phyloP scores from a whole-genome alignment of 2,113 vertebrate species.

The Periophthalmus modestus region DNA sequence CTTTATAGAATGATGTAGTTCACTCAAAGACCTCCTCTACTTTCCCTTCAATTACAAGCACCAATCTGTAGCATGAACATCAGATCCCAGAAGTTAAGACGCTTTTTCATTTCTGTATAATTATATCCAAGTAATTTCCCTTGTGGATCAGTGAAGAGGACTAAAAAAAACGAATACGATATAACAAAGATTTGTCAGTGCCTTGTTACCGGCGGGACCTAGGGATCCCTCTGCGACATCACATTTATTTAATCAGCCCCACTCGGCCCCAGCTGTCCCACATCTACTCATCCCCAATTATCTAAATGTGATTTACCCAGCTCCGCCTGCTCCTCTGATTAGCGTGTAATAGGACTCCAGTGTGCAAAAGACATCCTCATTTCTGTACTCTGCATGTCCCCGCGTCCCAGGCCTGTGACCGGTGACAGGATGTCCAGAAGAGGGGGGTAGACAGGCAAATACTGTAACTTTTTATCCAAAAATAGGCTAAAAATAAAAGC shows the following conservation, averaged over 20 bases:
- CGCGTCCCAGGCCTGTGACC: conserved; percentile 43
- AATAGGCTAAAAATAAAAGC: no score
- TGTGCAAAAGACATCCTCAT: conserved; percentile 5
- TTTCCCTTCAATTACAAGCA: not conserved
- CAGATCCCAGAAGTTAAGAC: not conserved
- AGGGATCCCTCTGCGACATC: conserved; percentile 54
- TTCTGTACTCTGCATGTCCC: conserved; percentile 5
- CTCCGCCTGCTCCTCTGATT: conserved; percentile 63
- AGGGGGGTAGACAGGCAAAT: conserved; percentile 19
- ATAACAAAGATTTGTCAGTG: conserved; percentile 6
- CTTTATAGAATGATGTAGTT: no score
- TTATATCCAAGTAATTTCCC: not conserved
- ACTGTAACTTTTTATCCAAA: no score
- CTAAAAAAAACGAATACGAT: no score
- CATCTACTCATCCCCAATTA: conserved; percentile 70
- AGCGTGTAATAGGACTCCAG: conserved; percentile 50
- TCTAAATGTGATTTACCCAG: conserved; percentile 71
- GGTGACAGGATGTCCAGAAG: conserved; percentile 54
- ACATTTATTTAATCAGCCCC: conserved; percentile 70
- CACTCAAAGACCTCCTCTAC: no score
- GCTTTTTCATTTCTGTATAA: not conserved
- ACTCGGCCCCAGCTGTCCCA: conserved; percentile 65
- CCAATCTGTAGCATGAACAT: not conserved
- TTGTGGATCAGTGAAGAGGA: no score
- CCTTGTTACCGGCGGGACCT: not conserved